Conservation (phyloP, 1,140 invertebrate genomes). For the Diachasmimorpha longicaudata region DNA sequence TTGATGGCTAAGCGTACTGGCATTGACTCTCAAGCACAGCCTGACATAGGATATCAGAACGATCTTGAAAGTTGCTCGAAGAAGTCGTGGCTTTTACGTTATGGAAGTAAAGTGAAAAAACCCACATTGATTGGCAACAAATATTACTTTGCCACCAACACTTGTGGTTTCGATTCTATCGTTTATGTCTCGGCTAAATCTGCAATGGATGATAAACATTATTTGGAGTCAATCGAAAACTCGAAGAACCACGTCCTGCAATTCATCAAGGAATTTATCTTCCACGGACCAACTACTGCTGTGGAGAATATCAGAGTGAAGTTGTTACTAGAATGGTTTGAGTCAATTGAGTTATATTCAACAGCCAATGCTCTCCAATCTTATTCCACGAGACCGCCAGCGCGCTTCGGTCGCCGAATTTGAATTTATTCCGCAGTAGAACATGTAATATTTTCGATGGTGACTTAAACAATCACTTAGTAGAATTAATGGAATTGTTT, state of each 20-base stretch:
- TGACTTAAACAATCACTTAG: no score
- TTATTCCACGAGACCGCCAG: neutral
- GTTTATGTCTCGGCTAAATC: conserved; percentile 6
- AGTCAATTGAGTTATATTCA: neutral
- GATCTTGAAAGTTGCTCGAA: neutral
- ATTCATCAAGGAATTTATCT: neutral
- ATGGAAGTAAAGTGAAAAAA: conserved; percentile 9
- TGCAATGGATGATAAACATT: conserved; percentile 12
- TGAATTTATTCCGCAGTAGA: no score
- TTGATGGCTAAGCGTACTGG: neutral
- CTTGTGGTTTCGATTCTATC: conserved; percentile 18
- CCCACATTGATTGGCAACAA: conserved; percentile 7
- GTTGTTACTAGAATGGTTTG: neutral
- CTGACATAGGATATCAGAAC: conserved; percentile 15
- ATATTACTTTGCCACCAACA: conserved; percentile 11
- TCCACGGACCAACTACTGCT: neutral
- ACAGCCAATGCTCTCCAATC: neutral
- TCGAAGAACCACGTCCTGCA: conserved; percentile 8
- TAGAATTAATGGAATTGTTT: no score
- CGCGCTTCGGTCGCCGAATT: neutral
- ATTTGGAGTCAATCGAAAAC: conserved; percentile 10
- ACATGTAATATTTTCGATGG: no score
- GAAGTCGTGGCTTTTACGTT: conserved; percentile 8
- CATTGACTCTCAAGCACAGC: conserved; percentile 13
- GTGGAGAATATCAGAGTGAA: neutral